These are phyloP conservation scores for Brachionus calyciflorus DNA, from an alignment of 1,140 invertebrate species.

Conservation along the genomic window DNA sequence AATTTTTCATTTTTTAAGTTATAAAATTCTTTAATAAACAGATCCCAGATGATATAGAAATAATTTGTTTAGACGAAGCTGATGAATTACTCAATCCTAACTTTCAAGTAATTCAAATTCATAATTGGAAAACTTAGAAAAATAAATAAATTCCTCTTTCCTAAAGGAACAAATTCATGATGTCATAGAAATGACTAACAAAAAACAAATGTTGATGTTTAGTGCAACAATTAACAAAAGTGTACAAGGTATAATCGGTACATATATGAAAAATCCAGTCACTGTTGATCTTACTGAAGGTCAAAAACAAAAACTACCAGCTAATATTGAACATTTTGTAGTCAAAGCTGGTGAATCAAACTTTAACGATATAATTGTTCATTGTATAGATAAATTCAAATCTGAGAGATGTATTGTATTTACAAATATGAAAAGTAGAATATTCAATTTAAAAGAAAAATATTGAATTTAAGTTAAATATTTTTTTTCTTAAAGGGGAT, in stretches of 20 bases:
- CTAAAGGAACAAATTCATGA: conserved; percentile 44
- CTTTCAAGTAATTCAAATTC: conserved; percentile 5
- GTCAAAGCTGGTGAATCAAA: background rate
- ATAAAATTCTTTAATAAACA: too few species aligned
- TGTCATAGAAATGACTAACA: conserved; percentile 29
- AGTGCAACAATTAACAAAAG: conserved; percentile 45
- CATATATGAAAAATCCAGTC: conserved; percentile 36
- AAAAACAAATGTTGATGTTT: conserved; percentile 46
- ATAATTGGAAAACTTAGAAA: too few species aligned
- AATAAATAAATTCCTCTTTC: background rate
- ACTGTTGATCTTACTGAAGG: conserved; percentile 38
- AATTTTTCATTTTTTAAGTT: too few species aligned
- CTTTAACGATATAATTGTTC: background rate
- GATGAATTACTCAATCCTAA: conserved; percentile 34
- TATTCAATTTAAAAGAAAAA: too few species aligned
- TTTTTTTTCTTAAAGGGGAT: conserved; percentile 8
- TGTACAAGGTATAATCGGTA: conserved; percentile 21
- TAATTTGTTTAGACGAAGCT: conserved; percentile 42
- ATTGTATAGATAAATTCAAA: conserved; percentile 21
- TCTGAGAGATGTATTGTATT: conserved; percentile 36
- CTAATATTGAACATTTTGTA: conserved; percentile 35
- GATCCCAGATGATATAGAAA: conserved; percentile 34
- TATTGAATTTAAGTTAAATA: background rate
- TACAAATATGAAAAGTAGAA: conserved; percentile 32
- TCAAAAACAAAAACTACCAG: conserved; percentile 24